phyloP scores from a whole-genome alignment of 2,113 vertebrate genomes.

The Anarhynchus alexandrinus region DNA sequence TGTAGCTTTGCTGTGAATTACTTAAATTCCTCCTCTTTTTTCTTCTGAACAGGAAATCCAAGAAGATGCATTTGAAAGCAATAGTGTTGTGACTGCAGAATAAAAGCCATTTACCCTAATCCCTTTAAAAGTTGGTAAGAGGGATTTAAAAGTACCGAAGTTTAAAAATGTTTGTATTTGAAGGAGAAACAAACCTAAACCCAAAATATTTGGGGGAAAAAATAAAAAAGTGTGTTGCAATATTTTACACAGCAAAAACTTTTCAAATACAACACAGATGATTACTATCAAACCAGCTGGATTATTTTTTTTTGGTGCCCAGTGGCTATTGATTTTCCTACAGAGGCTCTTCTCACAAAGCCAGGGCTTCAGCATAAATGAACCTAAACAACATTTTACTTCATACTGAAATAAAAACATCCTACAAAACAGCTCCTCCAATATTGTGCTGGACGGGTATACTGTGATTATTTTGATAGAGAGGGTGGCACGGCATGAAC shows the following conservation, averaged over 20 bases:
- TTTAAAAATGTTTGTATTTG: conserved; percentile 15
- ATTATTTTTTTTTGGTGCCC: neutral
- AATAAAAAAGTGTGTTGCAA: neutral
- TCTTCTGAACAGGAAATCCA: conserved; percentile 57
- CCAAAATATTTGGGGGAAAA: neutral
- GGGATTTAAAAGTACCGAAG: neutral
- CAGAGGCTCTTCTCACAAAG: neutral
- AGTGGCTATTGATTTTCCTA: neutral
- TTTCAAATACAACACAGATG: neutral
- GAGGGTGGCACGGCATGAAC: neutral
- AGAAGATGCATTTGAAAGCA: conserved; percentile 56
- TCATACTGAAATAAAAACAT: neutral
- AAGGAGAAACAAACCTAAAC: neutral
- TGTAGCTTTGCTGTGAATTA: conserved; percentile 64
- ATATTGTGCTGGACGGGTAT: accelerated
- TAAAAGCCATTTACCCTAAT: conserved; percentile 39
- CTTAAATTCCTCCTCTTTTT: conserved; percentile 61
- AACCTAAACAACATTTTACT: neutral
- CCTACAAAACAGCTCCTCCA: neutral
- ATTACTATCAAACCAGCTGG: neutral
- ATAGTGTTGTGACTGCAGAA: conserved; percentile 8
- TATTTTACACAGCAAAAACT: neutral
- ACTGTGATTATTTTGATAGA: neutral
- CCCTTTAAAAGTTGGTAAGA: conserved; percentile 21
- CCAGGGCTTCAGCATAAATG: neutral